A percentile compares a stretch with the other conserved stretches of the same genome.
phyloP scores from a whole-genome alignment of 1,140 invertebrate species.

The Microvelia longipes region DNA sequence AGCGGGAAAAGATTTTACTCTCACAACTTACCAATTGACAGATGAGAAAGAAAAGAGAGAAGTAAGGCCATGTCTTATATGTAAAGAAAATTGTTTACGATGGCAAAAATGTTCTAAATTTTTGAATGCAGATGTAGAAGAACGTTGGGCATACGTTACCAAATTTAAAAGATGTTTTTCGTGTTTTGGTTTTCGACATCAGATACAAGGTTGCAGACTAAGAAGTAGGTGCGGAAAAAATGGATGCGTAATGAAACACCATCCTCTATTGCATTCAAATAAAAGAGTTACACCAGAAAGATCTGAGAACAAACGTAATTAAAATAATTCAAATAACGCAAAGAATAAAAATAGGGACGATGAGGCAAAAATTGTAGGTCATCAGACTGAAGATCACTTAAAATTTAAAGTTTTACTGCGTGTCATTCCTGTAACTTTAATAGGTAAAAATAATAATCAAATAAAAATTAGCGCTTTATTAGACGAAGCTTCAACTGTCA shows the following conservation, averaged over 20 bases:
- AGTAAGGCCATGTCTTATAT: not conserved
- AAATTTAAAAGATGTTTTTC: not conserved
- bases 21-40: not conserved
- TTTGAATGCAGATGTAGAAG: not conserved
- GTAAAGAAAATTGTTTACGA: not conserved
- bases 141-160: not conserved
- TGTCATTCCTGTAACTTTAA: not conserved
- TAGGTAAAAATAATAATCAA: not conserved
- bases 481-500: not conserved
- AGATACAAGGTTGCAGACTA: not conserved
- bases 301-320: not conserved
- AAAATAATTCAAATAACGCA: not conserved
- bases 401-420: not conserved
- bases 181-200: not conserved
- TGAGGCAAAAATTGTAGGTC: not conserved
- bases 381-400: not conserved
- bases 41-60: not conserved
- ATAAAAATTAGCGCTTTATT: not conserved
- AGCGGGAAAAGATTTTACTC: not conserved
- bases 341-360: not conserved
- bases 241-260: not conserved
- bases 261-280: not conserved
- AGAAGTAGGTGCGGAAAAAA: not conserved
- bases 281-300: not conserved
- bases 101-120: not conserved